Evolutionary conservation across 2,113 vertebrate species (phyloP).

Genomic region (Zosterops borbonicus): DNA sequence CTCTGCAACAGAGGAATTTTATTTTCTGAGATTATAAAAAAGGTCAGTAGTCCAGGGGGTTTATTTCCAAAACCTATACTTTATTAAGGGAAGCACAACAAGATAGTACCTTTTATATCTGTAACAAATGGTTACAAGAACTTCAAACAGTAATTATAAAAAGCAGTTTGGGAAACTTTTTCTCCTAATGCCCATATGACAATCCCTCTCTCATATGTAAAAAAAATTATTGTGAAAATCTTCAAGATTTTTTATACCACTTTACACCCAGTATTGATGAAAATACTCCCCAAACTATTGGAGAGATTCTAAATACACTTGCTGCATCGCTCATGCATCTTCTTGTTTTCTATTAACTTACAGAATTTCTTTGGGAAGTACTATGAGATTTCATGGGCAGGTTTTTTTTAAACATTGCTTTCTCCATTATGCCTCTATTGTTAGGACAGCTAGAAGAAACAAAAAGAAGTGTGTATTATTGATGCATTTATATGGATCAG

Average conservation of each 20-base stretch:
- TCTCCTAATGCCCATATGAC: neutral
- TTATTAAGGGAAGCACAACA: slow-evolving; percentile 56
- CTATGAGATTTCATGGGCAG: neutral
- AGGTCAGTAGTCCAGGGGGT: slow-evolving; percentile 22
- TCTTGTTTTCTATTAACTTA: neutral
- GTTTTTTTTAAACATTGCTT: neutral
- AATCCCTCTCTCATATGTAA: neutral
- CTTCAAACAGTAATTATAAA: slow-evolving; percentile 29
- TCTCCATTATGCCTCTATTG: neutral
- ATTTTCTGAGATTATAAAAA: slow-evolving; percentile 51
- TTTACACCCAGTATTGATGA: neutral
- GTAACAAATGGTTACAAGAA: slow-evolving; percentile 36
- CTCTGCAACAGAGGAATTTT: slow-evolving; percentile 16
- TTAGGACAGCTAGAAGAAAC: neutral
- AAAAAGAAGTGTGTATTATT: neutral
- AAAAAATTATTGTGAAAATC: slow-evolving; percentile 11
- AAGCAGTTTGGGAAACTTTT: neutral
- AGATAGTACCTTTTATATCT: slow-evolving; percentile 13
- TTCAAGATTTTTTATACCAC: neutral
- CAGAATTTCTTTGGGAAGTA: neutral
- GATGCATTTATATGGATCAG: neutral
- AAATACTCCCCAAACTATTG: neutral
- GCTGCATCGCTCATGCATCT: neutral
- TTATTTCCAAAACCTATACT: slow-evolving; percentile 46
- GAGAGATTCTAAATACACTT: neutral